Evolutionary conservation across 1,140 invertebrate species (phyloP).

Genomic region (Sarcophaga bullata): DNA sequence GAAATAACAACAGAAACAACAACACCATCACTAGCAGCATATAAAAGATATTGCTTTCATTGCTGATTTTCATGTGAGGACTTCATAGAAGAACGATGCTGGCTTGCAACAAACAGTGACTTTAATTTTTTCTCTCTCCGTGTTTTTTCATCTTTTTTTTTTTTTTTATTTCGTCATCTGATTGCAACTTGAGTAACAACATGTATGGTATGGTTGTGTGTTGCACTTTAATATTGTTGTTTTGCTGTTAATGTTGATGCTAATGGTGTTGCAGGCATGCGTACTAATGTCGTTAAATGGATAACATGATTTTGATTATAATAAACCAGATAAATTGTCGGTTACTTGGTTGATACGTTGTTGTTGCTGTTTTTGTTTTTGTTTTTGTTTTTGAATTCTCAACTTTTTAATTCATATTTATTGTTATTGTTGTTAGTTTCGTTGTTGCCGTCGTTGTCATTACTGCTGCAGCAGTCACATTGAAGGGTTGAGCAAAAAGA

Average conservation of each 20-base stretch:
- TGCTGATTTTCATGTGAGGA: constrained; percentile 23
- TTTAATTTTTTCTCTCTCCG: neutral
- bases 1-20: neutral
- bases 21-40: neutral
- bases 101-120: neutral
- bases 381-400: neutral
- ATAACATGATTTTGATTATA: constrained; percentile 48
- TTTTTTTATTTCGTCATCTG: neutral
- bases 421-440: neutral
- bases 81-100: neutral
- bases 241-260: constrained; percentile 27
- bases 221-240: neutral
- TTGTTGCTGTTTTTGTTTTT: neutral
- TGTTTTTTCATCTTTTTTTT: too few species aligned
- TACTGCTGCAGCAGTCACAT: neutral
- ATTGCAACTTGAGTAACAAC: neutral
- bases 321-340: constrained; percentile 38
- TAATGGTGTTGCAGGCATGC: constrained; percentile 45
- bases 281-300: constrained; percentile 47
- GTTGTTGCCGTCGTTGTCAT: neutral
- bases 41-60: constrained; percentile 26
- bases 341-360: neutral
- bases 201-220: neutral
- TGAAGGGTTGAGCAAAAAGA: neutral
- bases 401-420: too few species aligned